These are phyloP conservation scores for Styela plicata DNA, from an alignment of 23 tunicate species.

Conservation along the genomic window DNA sequence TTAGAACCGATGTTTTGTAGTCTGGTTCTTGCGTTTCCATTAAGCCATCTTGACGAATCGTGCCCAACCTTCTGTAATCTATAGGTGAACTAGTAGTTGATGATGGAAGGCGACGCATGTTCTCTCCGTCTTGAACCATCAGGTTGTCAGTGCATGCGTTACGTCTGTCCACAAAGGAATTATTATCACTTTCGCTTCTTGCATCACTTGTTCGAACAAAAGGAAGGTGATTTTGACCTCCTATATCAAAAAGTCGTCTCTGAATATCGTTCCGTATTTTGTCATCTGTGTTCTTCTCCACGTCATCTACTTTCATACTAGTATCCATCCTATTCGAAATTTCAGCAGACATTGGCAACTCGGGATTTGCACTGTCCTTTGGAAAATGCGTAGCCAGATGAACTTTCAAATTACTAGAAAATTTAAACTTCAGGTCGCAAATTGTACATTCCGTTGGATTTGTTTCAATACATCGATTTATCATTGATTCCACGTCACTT, in stretches of 20 bases:
- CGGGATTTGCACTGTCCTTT: background rate
- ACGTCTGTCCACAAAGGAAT: background rate
- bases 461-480: background rate
- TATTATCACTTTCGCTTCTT: background rate
- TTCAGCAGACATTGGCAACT: background rate
- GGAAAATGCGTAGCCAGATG: background rate
- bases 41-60: background rate
- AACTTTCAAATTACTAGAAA: constrained; percentile 14
- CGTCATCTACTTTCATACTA: background rate
- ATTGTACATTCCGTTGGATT: background rate
- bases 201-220: background rate
- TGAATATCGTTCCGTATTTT: background rate
- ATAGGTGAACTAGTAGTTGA: background rate
- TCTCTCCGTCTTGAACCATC: background rate
- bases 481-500: background rate
- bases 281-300: background rate
- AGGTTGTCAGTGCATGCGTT: background rate
- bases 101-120: background rate
- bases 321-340: background rate
- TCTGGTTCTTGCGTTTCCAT: background rate
- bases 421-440: constrained; percentile 1
- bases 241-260: background rate
- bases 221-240: background rate
- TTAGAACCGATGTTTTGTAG: background rate
- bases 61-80: background rate